Evolutionary conservation across 2,888 invertebrate genomes (phyloP), one percentile per base, ranked within the genome.

Genomic region (Plebejus argus): DNA sequence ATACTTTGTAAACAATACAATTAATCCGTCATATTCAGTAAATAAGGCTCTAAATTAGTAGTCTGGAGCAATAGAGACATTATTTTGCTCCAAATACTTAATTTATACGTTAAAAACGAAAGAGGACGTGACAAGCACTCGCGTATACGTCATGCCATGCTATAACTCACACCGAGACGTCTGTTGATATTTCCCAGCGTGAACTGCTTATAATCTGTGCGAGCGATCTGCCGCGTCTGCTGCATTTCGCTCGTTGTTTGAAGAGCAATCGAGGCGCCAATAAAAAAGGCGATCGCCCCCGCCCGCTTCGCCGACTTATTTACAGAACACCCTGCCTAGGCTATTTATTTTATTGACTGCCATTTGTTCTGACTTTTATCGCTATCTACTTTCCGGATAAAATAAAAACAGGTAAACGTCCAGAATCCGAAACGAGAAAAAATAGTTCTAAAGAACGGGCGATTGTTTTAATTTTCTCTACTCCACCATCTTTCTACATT

Each of bases 261-360:
- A 91, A 94, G 94, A 92, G 94, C 93, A 91, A 94, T 94, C 91
- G 92, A 91, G 92, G 92, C 93, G 91, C 90, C 94, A 94, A 94
- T 94, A 94, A 94, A 94, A 94, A 94, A 94, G 91, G 86, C 93
- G 93, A 94, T 92, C 92, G 92, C 91, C 93, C 92, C 90, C 93
- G 91, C 91, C 88, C 23, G 10, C 23, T 20, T 12, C 66, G 88
- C 88, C 90, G 88, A 93, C 93, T 93, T 94, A 94, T 94, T 94
- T 94, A 94, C 94, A 93, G 93, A 93, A 92, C 91, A 92, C 93
- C 92, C 92, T 90, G 91, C 91, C 90, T 87, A 88, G 84, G 91
- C 93, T 94, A 94, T 94, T 94, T 94, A 94, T 94, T 94, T 94
- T 94, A 94, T 94, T 93, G 94, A 92, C 93, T 91, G 90, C 92